Base-by-base conservation (phyloP, 2,888 invertebrate species). In the Aporophyla lueneburgensis region DNA sequence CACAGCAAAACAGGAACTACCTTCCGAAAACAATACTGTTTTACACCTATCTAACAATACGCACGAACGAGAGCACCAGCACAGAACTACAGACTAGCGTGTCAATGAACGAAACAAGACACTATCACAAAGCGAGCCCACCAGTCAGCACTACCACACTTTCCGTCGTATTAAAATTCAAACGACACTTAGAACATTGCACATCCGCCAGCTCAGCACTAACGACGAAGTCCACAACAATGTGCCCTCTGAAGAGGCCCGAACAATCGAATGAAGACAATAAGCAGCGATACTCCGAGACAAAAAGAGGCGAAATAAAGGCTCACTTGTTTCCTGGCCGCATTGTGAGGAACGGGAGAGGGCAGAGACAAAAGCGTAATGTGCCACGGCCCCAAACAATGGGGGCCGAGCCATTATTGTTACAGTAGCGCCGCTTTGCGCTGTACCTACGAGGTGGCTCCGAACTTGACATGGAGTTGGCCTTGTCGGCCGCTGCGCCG, bases 241-340 rank as follows among this genome's bases (percentile, higher is more conserved):
- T 96, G 96, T 95, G 95, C 96, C 96, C 96, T 96, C 94, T 95
- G 96, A 96, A 96, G 96, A 96, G 96, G 95, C 93, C 94, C 96
- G 96, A 96, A 97, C 97, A 97, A 97, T 97, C 97, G 96, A 96
- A 96, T 96, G 97, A 96, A 97, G 96, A 97, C 97, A 97, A 97
- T 97, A 96, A 96, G 96, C 96, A 96, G 96, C 96, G 97, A 96
- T 96, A 97, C 96, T 97, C 96, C 95, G 96, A 96, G 96, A 97
- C 97, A 97, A 97, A 97, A 97, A 97, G 96, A 96, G 96, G 96
- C 96, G 96, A 96, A 97, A 96, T 96, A 97, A 96, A 97, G 96
- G 96, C 96, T 96, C 96, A 96, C 96, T 96, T 96, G 96, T 96
- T 96, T 96, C 96, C 96, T 96, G 96, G 96, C 96, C 96, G 96